Base-by-base conservation (phyloP, 2,888 invertebrate genomes). In the Torymus auratus region DNA sequence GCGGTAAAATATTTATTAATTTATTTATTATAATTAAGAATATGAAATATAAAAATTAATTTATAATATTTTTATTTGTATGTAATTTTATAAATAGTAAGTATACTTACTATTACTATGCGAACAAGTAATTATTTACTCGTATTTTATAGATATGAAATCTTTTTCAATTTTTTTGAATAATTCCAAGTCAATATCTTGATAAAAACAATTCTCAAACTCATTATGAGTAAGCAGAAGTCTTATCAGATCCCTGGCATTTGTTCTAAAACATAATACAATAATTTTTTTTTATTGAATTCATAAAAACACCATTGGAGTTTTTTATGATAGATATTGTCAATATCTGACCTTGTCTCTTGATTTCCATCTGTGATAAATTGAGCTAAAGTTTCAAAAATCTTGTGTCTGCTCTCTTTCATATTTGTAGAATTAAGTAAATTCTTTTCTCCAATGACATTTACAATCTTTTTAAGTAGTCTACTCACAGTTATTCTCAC, bases 61-160 rank as follows among this genome's bases (percentile, higher is more conserved):
- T 41, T 41, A 28, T 28, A 28, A 28, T 28, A 5, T 28, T 28
- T 28, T 41, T 41, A 41, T 41, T 28, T 41, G 41, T 41, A 28
- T n/a, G n/a, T n/a, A n/a, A n/a, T n/a, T n/a, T n/a, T n/a, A n/a
- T n/a, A n/a, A n/a, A n/a, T n/a, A 28, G 28, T 28, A 41, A 41
- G 5, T 41, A 41, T 41, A 41, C 41, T 41, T 41, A 41, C 41
- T 41, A 41, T 41, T 7, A 28, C 28, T 28, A 28, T 28, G 3
- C 28, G 7, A 28, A n/a, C n/a, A n/a, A n/a, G 28, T 7, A 28
- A 28, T 41, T 41, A 52, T 41, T 70, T 58, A 58, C 28, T 75
- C 68, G 13, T 85, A 86, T 52, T 85, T 86, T 53, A 86, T 83
- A 14, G 78, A 70, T n/a, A 86, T 74, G 12, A 86, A 74, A 73